These are phyloP conservation scores for Pan paniscus DNA, from an alignment of 2,113 vertebrate species.

Conservation along the genomic window DNA sequence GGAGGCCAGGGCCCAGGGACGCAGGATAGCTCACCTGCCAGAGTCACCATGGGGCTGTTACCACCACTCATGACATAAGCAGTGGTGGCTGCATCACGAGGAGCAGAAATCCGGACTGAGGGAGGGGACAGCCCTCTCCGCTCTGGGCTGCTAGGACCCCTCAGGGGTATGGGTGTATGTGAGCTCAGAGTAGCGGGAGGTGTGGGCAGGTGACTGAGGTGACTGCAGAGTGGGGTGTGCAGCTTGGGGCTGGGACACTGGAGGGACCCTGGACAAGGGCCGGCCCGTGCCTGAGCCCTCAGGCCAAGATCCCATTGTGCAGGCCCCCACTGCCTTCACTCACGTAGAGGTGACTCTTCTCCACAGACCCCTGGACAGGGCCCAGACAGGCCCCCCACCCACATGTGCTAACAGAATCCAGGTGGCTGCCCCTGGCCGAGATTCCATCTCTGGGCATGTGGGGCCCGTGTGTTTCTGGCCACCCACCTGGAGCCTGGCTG, in stretches of 20 bases:
- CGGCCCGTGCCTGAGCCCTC: background rate
- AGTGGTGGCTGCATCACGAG: background rate
- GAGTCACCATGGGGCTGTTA: no score
- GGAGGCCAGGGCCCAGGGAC: background rate
- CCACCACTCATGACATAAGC: background rate
- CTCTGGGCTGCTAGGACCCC: background rate
- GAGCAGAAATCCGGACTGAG: background rate
- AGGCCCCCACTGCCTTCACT: background rate
- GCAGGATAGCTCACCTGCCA: background rate
- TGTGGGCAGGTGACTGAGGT: background rate
- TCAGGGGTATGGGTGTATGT: background rate
- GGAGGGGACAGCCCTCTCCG: background rate
- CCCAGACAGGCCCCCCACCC: background rate
- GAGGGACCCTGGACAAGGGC: background rate
- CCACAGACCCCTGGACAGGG: background rate
- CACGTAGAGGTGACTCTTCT: background rate
- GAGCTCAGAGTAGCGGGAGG: background rate
- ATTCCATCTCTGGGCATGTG: background rate
- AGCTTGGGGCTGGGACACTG: background rate
- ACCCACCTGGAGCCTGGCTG: constrained; percentile 20
- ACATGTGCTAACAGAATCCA: background rate
- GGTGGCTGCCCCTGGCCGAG: rapidly evolving
- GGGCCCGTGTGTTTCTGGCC: background rate
- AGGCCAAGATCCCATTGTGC: background rate
- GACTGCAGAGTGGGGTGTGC: background rate